A percentile compares a stretch with the other conserved stretches of the same genome.
These are phyloP conservation scores for Archivesica marissinica DNA, from an alignment of 1,140 invertebrate species.

Conservation along the genomic window DNA sequence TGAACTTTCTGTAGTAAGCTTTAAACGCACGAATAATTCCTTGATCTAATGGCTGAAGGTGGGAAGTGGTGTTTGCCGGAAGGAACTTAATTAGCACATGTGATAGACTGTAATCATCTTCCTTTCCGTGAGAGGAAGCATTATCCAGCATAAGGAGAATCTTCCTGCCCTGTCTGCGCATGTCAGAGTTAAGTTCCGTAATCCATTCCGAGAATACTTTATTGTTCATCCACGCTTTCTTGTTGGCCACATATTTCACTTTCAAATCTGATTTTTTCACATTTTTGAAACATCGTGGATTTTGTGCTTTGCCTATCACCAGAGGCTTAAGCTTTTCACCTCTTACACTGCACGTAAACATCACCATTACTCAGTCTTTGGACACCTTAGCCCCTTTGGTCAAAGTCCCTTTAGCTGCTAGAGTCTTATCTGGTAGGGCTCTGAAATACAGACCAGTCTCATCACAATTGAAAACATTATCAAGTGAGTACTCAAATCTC, in stretches of 20 bases:
- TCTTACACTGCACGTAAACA: slow-evolving; percentile 43
- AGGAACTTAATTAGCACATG: not conserved
- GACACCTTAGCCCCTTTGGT: slow-evolving; percentile 65
- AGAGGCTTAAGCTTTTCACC: slow-evolving; percentile 48
- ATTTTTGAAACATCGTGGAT: too few relatives aligned
- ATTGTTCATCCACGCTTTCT: slow-evolving; percentile 72
- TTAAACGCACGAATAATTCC: slow-evolving; percentile 83
- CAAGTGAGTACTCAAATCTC: slow-evolving; percentile 76
- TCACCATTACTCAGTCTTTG: slow-evolving; percentile 70
- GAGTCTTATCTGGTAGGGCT: slow-evolving; percentile 77
- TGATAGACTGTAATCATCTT: not conserved
- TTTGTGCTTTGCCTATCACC: too few relatives aligned
- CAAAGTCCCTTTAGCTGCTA: slow-evolving; percentile 68
- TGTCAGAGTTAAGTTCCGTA: slow-evolving; percentile 55
- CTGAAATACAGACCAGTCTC: slow-evolving; percentile 83
- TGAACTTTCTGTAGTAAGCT: slow-evolving; percentile 45
- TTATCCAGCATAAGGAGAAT: slow-evolving; percentile 85
- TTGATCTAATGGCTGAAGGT: slow-evolving; percentile 85
- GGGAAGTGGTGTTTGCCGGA: slow-evolving; percentile 78
- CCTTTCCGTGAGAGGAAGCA: slow-evolving; percentile 83
- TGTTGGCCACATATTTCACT: slow-evolving; percentile 68
- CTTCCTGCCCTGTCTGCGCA: slow-evolving; percentile 72
- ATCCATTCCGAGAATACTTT: slow-evolving; percentile 71
- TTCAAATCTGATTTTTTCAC: slow-evolving; percentile 66
- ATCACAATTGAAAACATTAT: slow-evolving; percentile 85